Percentiles rank a stretch among this genome's conserved stretches.
phyloP scores from a whole-genome alignment of 2,113 vertebrate species.

The Theristicus caerulescens region DNA sequence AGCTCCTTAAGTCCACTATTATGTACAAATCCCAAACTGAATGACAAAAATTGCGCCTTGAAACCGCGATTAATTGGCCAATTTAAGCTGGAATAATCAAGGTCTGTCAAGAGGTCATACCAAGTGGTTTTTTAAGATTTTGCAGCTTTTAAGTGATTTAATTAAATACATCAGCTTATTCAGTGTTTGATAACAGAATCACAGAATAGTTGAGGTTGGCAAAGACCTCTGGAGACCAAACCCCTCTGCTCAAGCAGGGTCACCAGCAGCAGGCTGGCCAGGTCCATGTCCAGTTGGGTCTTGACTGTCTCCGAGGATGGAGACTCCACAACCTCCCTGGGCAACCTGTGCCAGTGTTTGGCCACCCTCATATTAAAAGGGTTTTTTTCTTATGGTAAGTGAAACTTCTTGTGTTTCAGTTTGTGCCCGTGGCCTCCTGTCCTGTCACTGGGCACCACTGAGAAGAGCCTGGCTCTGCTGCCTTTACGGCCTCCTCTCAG shows the following conservation, averaged over 20 bases:
- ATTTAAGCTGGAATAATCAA: not conserved
- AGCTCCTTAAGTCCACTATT: not conserved
- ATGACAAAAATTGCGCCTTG: not conserved
- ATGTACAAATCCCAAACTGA: accelerated
- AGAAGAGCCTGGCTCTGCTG: not conserved
- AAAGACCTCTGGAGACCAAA: not conserved
- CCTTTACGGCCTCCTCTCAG: not conserved
- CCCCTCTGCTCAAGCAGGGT: not conserved
- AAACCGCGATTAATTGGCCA: not conserved
- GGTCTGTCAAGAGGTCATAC: not conserved
- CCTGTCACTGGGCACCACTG: not conserved
- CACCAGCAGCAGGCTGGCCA: not conserved
- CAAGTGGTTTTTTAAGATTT: not conserved
- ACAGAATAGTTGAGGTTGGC: not conserved
- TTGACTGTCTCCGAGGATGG: not conserved
- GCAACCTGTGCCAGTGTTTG: not conserved
- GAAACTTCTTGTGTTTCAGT: not conserved
- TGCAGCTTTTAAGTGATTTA: not conserved
- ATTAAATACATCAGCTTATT: not conserved
- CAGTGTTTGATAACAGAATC: not conserved
- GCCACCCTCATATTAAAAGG: not conserved
- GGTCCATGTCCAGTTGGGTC: not conserved
- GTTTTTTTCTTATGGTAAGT: not conserved
- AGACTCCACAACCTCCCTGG: not conserved
- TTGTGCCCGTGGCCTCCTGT: not conserved